A percentile compares a stretch with the other conserved stretches of the same genome.
phyloP scores from a whole-genome alignment of 2,888 invertebrate genomes.

The Phyllotreta striolata region DNA sequence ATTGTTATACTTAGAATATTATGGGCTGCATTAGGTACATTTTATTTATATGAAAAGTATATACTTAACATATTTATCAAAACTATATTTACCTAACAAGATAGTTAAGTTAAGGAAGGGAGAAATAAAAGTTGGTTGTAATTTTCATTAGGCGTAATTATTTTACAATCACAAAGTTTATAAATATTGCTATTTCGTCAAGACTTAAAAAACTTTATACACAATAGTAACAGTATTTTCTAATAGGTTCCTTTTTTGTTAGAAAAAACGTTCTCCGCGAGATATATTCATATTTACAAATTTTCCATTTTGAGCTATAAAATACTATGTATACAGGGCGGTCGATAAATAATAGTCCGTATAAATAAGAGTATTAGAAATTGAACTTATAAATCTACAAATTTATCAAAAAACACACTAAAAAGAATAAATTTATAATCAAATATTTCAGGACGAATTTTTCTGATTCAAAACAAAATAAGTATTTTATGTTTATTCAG shows the following conservation, averaged over 20 bases:
- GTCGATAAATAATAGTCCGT: no score
- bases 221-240: conserved; percentile 60
- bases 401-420: neutral
- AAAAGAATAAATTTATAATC: neutral
- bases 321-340: conserved; percentile 16
- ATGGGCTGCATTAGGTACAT: no score
- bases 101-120: neutral
- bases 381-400: neutral
- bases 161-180: conserved; percentile 63
- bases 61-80: no score
- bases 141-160: conserved; percentile 52
- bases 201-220: conserved; percentile 61
- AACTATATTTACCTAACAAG: no score
- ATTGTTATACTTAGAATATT: no score
- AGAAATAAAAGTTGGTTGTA: conserved; percentile 26
- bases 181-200: conserved; percentile 62
- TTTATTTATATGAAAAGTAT: no score
- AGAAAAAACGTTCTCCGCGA: conserved; percentile 58
- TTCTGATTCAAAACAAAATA: neutral
- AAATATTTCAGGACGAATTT: no score
- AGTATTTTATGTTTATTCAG: neutral
- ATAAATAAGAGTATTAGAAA: neutral
- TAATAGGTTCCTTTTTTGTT: conserved; percentile 45
- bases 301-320: conserved; percentile 57
- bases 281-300: conserved; percentile 59